phyloP scores from a whole-genome alignment of 2,888 invertebrate species.

The Drosophila dives region DNA sequence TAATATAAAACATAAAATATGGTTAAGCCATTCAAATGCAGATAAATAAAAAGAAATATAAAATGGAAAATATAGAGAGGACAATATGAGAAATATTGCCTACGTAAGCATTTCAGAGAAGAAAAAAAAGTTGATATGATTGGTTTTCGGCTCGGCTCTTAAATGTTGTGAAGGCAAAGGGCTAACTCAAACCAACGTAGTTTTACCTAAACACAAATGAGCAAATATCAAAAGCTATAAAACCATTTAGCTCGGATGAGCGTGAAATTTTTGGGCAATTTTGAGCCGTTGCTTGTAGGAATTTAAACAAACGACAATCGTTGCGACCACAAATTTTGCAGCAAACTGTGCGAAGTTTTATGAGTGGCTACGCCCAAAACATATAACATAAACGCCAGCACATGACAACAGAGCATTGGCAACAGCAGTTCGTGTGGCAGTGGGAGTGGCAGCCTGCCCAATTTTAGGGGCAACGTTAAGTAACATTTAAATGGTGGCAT shows the following conservation, averaged over 20 bases:
- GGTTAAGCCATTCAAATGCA: conserved; percentile 71
- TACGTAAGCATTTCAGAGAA: conserved; percentile 52
- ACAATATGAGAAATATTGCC: conserved; percentile 48
- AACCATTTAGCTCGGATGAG: conserved; percentile 78
- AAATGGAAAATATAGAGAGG: background rate
- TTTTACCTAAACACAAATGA: conserved; percentile 63
- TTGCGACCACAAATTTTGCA: conserved; percentile 64
- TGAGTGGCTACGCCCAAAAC: conserved; percentile 53
- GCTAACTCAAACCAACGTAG: conserved; percentile 69
- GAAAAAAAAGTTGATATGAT: conserved; percentile 62
- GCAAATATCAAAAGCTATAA: conserved; percentile 76
- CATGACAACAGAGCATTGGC: conserved; percentile 7
- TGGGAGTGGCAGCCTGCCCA: conserved; percentile 42
- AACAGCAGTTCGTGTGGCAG: conserved; percentile 8
- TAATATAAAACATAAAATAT: conserved; percentile 78
- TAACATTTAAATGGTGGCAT: conserved; percentile 74
- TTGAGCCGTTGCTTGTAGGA: conserved; percentile 36
- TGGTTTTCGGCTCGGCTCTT: conserved; percentile 58
- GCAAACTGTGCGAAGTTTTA: conserved; percentile 70
- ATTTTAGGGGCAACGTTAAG: conserved; percentile 67
- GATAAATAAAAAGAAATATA: conserved; percentile 1
- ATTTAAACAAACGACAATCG: conserved; percentile 62
- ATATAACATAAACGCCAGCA: conserved; percentile 25
- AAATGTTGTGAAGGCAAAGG: conserved; percentile 51
- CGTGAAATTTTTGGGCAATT: conserved; percentile 65